Base-by-base conservation (phyloP, 2,888 invertebrate genomes). In the Ophioninae sp. region DNA sequence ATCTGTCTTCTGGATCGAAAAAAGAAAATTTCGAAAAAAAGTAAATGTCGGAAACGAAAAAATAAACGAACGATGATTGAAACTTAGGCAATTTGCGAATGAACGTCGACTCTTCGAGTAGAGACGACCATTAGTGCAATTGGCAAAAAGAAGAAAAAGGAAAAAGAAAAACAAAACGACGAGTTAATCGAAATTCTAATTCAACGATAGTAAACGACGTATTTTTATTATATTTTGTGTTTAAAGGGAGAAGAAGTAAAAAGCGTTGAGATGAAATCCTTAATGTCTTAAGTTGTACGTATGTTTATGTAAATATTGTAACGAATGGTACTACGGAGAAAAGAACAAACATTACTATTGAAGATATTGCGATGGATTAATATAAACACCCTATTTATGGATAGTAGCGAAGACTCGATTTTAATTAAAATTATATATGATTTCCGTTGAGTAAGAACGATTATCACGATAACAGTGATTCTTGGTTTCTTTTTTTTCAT, bases 301-400 rank as follows among this genome's bases (percentile, higher is more conserved):
- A 91, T 88, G 88, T 87, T 90, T 90, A 87, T 92, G 91, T 92
- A 92, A 91, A 92, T 92, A 92, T 90, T 92, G 90, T 91, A 92
- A 91, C 87, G 90, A 90, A 89, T 90, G 89, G 87, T 89, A 89
- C 88, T 89, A 89, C 85, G 83, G 85, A 87, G 89, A 86, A 79
- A 69, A 69, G 79, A 85, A 86, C 89, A 86, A 84, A 85, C 87
- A 90, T 88, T 86, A 88, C 85, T 87, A 87, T 87, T 86, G 86
- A 84, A 85, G 79, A 83, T 88, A 87, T 86, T 85, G 86, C 87
- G 86, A 88, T 87, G 86, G 88, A 89, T 88, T 89, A 88, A 90
- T 90, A 89, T 89, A 88, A 90, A 88, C 86, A 86, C 87, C 88
- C 87, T 91, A 91, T 91, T 91, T 91, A 90, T 91, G 88, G 77